Evolutionary conservation across 2,888 invertebrate species (phyloP).

Genomic region (Strigamia maritima): DNA sequence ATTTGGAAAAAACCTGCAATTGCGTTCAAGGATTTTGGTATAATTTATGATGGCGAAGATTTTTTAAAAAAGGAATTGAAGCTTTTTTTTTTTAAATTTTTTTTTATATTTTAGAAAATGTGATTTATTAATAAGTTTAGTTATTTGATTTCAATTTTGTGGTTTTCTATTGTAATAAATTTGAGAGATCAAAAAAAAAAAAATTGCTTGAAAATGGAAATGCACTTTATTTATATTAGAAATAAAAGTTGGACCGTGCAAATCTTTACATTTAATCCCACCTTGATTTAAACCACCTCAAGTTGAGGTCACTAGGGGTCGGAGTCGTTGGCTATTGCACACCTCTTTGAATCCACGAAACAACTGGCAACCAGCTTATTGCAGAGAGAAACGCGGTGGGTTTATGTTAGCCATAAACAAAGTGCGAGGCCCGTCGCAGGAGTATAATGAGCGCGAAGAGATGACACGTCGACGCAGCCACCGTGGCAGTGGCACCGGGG

Average conservation of each 20-base stretch:
- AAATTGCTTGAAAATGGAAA: not conserved
- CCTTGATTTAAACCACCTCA: constrained; percentile 30
- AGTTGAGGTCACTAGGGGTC: constrained; percentile 12
- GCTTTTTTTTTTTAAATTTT: too few relatives aligned
- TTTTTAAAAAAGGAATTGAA: too few relatives aligned
- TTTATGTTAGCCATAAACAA: constrained; percentile 36
- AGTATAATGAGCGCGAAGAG: constrained; percentile 30
- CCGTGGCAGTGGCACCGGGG: constrained; percentile 35
- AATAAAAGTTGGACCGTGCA: not conserved
- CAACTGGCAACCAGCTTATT: constrained; percentile 24
- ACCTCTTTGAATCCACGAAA: constrained; percentile 32
- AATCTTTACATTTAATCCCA: not conserved
- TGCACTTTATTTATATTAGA: not conserved
- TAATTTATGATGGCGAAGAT: not conserved
- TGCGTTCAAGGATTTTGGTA: not conserved
- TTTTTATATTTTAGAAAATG: not conserved
- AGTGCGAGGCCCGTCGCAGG: constrained; percentile 23
- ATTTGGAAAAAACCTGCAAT: not conserved
- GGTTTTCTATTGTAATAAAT: not conserved
- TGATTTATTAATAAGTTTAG: not conserved
- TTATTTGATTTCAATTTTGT: not conserved
- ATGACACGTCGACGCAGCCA: constrained; percentile 33
- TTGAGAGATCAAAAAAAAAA: not conserved
- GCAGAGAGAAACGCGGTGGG: constrained; percentile 27
- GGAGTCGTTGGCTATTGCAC: constrained; percentile 23